Evolutionary conservation across 1,140 invertebrate genomes (phyloP), one percentile per base, ranked within the genome.

Genomic region (Pachyrhynchus sulphureomaculatus): DNA sequence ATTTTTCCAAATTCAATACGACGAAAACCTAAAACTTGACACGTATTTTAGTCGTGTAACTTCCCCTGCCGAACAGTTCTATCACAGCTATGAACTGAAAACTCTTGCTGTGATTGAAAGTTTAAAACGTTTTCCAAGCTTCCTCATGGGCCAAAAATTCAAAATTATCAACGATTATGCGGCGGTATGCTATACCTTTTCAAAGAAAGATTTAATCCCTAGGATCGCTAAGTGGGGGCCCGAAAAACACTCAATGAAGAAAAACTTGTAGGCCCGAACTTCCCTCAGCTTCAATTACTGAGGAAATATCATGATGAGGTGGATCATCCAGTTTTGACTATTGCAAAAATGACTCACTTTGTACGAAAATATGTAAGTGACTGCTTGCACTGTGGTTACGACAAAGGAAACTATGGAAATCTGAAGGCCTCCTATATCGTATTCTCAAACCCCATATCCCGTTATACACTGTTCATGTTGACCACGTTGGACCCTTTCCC

Each of bases 151-250:
- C 1, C 36, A 59, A 0, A 13, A 45, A 4, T 73, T 72, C 33
- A 72, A 29, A 17, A 56, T 71, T 5, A 36, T 73, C 2, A 74
- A 65, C 0, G 72, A 74, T 48, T 75, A 70, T 33, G 68, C 60
- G 23, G 68, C 70, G 0, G 41, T 74, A 0, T 42, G 66, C 2
- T 41, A 49, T 17, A 66, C 56, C 1, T 12, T 67, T 39, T 13
- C 17, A 10, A 68, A 64, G 20, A 65, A 62, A 33, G 69, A 72
- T 34, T 48, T 74, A 18, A 17, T 68, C 1, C 33, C 32, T 10
- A 24, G 54, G 18, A 36, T 49, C 2, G 75, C 67, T 9, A 51
- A 72, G 2, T 78, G 77, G 76, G 75, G 76, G 73, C 69, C 73
- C 0, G 72, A 64, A 61, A 58, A 13, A 12, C 20, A 24, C 6